phyloP scores from a whole-genome alignment of 2,888 invertebrate species.

The Parapristionchus giblindavisi region DNA sequence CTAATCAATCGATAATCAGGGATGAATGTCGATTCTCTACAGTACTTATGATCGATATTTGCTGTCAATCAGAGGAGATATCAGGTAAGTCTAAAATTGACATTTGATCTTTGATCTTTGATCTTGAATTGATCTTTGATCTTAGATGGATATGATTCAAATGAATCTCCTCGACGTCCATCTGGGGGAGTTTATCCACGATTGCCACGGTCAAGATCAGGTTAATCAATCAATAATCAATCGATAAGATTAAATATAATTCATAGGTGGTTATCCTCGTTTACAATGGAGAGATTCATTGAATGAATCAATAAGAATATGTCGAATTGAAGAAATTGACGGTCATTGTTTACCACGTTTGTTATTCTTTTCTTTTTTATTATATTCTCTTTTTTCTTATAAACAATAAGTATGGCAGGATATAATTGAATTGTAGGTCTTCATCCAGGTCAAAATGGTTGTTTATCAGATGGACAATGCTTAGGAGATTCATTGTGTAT shows the following conservation, averaged over 20 bases:
- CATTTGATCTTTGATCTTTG: not conserved
- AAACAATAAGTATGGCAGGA: no score
- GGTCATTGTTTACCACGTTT: not conserved
- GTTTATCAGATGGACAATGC: slow-evolving; percentile 28
- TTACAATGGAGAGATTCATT: slow-evolving; percentile 20
- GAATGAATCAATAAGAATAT: slow-evolving; percentile 18
- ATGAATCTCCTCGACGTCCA: not conserved
- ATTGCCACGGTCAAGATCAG: not conserved
- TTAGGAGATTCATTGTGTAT: slow-evolving; percentile 12
- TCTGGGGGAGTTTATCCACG: slow-evolving; percentile 1
- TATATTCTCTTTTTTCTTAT: not conserved
- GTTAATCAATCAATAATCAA: not conserved
- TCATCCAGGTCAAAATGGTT: slow-evolving; percentile 27
- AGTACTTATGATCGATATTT: slow-evolving; percentile 54
- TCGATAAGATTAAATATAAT: not conserved
- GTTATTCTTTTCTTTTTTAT: not conserved
- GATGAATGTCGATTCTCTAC: slow-evolving; percentile 54
- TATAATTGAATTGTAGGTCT: not conserved
- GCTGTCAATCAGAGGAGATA: slow-evolving; percentile 45
- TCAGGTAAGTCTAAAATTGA: slow-evolving; percentile 1
- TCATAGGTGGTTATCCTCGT: not conserved
- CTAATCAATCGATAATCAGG: slow-evolving; percentile 36
- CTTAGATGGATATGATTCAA: slow-evolving; percentile 6
- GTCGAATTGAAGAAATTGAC: not conserved
- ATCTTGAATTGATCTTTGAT: not conserved